Conservation (phyloP, 2,113 vertebrate genomes). For the Phyllostomus discolor region DNA sequence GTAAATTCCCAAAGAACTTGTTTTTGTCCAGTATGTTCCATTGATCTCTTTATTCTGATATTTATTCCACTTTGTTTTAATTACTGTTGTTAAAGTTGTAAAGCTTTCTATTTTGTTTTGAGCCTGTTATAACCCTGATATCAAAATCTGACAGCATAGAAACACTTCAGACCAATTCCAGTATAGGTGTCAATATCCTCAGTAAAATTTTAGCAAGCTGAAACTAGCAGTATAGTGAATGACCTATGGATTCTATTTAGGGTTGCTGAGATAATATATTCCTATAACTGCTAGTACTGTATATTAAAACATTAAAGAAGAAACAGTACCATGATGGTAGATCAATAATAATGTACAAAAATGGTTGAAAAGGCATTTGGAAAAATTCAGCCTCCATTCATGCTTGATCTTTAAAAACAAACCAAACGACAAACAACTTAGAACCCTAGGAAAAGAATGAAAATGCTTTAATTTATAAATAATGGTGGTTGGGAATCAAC, state of each 20-base stretch:
- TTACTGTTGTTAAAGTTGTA: background rate
- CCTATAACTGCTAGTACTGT: background rate
- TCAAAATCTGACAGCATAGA: background rate
- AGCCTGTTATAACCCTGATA: background rate
- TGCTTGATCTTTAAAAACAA: background rate
- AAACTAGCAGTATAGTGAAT: background rate
- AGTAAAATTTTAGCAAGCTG: background rate
- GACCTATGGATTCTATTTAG: background rate
- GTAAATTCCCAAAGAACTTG: background rate
- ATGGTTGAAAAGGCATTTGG: background rate
- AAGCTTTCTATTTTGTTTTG: background rate
- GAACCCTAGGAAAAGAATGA: background rate
- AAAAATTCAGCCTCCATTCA: background rate
- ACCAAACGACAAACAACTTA: background rate
- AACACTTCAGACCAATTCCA: background rate
- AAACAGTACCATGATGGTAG: background rate
- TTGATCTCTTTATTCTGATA: background rate
- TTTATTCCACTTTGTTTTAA: background rate
- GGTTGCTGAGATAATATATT: background rate
- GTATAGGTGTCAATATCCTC: background rate
- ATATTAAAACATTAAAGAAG: background rate
- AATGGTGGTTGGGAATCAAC: background rate
- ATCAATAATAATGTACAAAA: background rate
- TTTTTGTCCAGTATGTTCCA: background rate
- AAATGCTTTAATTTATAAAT: background rate